phyloP scores from a whole-genome alignment of 2,113 vertebrate species.

The Heliornis fulica region DNA sequence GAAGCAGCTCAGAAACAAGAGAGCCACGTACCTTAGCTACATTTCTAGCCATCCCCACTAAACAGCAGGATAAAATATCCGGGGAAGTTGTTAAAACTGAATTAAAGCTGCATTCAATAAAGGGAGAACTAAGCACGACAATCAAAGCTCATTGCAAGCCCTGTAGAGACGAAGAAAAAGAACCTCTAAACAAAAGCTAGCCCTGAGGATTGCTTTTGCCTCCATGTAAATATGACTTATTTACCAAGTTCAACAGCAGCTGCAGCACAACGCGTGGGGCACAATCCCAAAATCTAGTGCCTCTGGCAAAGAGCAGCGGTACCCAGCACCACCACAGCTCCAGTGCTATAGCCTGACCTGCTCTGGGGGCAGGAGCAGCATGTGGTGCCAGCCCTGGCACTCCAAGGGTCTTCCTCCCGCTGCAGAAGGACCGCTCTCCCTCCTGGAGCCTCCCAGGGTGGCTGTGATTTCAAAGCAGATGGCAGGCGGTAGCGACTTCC shows the following conservation, averaged over 20 bases:
- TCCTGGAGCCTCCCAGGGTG: neutral
- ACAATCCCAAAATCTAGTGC: accelerated
- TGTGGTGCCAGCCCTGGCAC: neutral
- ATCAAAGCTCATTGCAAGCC: neutral
- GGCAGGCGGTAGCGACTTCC: neutral
- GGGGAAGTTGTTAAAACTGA: neutral
- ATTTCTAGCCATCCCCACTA: neutral
- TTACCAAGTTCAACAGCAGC: neutral
- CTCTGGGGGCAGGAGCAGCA: accelerated
- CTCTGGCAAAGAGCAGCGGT: accelerated
- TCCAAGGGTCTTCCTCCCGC: neutral
- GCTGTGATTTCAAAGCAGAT: neutral
- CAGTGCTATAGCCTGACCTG: accelerated
- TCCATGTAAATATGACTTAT: accelerated
- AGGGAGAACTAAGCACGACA: neutral
- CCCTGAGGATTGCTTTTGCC: neutral
- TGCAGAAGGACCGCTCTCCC: neutral
- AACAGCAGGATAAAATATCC: neutral
- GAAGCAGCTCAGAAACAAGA: neutral
- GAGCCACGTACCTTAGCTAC: neutral
- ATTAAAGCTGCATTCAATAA: neutral
- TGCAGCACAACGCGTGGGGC: neutral
- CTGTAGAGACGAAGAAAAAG: neutral
- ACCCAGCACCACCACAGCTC: accelerated
- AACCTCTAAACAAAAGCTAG: neutral